These are phyloP conservation scores for Cataglyphis altisquamis DNA, from an alignment of 2,888 invertebrate genomes.

Conservation along the genomic window DNA sequence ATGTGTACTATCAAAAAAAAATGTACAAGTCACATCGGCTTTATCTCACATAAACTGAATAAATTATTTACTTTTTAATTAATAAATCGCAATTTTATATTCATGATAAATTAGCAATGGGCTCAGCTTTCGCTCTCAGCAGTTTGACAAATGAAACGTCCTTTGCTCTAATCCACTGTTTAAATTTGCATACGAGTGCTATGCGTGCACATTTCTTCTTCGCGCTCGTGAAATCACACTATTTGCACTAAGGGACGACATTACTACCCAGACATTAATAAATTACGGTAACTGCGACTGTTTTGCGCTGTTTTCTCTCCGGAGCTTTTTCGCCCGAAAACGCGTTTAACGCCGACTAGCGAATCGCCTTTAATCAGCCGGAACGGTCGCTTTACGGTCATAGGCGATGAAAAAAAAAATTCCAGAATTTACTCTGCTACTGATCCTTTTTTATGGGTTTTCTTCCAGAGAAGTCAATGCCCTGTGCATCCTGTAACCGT, in stretches of 20 bases:
- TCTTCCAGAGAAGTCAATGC: not conserved
- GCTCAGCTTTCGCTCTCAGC: not conserved
- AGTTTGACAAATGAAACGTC: constrained; percentile 33
- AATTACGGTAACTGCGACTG: constrained; percentile 24
- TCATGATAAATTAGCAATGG: constrained; percentile 8
- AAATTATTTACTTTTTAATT: not conserved
- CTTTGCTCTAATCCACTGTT: constrained; percentile 28
- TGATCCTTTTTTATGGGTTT: not conserved
- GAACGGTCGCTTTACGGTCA: not conserved
- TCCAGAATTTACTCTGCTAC: not conserved
- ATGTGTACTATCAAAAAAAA: constrained; percentile 41
- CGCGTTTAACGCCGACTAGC: constrained; percentile 1
- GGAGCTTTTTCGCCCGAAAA: not conserved
- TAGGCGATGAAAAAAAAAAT: not conserved
- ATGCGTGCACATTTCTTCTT: constrained; percentile 21
- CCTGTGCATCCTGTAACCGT: not conserved
- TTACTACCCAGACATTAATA: constrained; percentile 41
- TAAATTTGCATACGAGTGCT: constrained; percentile 12
- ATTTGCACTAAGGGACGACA: constrained; percentile 33
- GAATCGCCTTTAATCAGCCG: not conserved
- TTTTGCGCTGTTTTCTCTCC: not conserved
- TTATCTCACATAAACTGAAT: constrained; percentile 2
- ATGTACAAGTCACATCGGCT: constrained; percentile 23
- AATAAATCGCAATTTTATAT: not conserved
- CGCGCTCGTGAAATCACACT: constrained; percentile 9